Evolutionary conservation across 2,113 vertebrate species (phyloP), one percentile per base, ranked within the genome.

Genomic region (Neogale vison): DNA sequence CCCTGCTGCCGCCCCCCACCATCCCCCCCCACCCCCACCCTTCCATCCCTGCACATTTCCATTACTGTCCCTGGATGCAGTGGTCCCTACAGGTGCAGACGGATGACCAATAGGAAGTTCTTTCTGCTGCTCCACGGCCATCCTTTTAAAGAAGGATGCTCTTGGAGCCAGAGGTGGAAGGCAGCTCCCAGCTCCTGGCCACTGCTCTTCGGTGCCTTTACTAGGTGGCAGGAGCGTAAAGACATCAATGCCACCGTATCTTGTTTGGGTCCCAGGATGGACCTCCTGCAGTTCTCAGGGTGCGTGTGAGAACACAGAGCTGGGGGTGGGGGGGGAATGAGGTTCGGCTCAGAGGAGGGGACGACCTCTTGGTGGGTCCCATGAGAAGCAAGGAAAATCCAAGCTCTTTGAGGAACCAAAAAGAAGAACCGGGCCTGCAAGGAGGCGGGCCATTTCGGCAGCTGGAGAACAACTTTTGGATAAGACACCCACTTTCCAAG

Each of bases 201-300:
- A 9, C 90, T 1, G 18, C 42, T 6, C 4, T 0, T 31, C 0
- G 18, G 17, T 1, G 17, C 13, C 52, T 20, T 39, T 9, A 8
- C 65, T 20, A 23, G 55, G 55, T 14, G 8, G 9, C 61, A 0
- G 0, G 6, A 18, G 29, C 36, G 1, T 17, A 0, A 4, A 1
- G 26, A 23, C 5, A 0, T 4, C 20, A 0, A 1, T 2, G 26
- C 18, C 4, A 0, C 2, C 10, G 6, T 18, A 6, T 15, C 29
- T 59, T 3, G 55, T 55, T 39, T 0, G 21, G 67, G 39, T 71
- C 50, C 50, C 15, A 7, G 20, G 11, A 29, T 0, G 11, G 61
- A 36, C 85, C 61, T 36, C 17, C 42, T n/a, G 36, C 2, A 3
- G 34, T 23, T 13, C 29, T n/a, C 0, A 0, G 4, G 39, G 34